Conservation (phyloP, 1,140 invertebrate genomes). For the Drosophila ambigua region DNA sequence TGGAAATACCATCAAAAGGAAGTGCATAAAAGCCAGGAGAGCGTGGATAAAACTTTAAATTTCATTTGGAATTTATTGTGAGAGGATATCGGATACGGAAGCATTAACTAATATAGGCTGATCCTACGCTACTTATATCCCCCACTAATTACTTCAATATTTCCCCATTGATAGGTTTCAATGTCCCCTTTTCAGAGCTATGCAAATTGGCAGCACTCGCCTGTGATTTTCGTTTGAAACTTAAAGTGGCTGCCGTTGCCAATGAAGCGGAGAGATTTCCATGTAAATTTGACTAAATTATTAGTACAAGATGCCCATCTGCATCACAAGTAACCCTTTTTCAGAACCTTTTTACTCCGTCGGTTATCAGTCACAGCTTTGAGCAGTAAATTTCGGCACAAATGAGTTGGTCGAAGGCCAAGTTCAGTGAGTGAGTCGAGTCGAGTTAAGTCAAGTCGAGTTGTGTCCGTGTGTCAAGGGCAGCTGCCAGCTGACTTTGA, state of each 20-base stretch:
- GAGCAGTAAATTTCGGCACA: constrained; percentile 57
- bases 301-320: constrained; percentile 42
- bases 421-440: constrained; percentile 49
- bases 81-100: too few relatives aligned
- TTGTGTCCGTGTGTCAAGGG: constrained; percentile 56
- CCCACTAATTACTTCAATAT: too few relatives aligned
- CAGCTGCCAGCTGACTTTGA: constrained; percentile 48
- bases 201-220: background rate
- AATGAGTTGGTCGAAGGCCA: constrained; percentile 69
- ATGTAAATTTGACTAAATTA: constrained; percentile 62
- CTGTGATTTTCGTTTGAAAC: background rate
- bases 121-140: too few relatives aligned
- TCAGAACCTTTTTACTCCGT: constrained; percentile 20
- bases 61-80: too few relatives aligned
- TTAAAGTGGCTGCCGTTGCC: background rate
- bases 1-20: constrained; percentile 21
- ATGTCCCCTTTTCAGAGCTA: background rate
- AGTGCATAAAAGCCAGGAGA: constrained; percentile 9
- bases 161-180: too few relatives aligned
- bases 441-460: background rate
- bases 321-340: constrained; percentile 50
- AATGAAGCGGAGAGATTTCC: constrained; percentile 26
- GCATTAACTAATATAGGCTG: too few relatives aligned
- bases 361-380: constrained; percentile 62
- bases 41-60: background rate